A percentile compares a stretch with the other conserved stretches of the same genome.
Evolutionary conservation across 2,888 invertebrate genomes (phyloP).

Genomic region (Pyrgus malvae): DNA sequence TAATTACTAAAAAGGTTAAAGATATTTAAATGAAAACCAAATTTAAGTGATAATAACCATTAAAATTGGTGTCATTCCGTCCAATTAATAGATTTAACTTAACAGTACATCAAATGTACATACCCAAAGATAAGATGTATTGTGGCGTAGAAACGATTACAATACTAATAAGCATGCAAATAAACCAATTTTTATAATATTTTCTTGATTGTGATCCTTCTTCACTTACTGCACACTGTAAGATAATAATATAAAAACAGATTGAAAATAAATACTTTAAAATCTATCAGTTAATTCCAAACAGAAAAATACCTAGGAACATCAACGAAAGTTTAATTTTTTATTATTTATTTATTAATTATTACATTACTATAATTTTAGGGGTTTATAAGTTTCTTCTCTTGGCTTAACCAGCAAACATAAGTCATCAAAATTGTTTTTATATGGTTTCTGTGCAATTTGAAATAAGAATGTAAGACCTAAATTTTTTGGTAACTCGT

Average conservation of each 20-base stretch:
- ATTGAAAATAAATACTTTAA: neutral
- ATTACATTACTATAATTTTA: slow-evolving; percentile 8
- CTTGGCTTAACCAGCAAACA: neutral
- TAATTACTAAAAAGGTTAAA: too few relatives aligned
- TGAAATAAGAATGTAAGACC: slow-evolving; percentile 45
- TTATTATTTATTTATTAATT: too few relatives aligned
- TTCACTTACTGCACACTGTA: slow-evolving; percentile 5
- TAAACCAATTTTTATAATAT: neutral
- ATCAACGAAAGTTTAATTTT: neutral
- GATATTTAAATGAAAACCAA: neutral
- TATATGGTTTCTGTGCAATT: slow-evolving; percentile 50
- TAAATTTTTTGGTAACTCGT: slow-evolving; percentile 58
- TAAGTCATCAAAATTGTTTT: slow-evolving; percentile 1
- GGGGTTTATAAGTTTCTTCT: slow-evolving; percentile 14
- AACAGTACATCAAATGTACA: slow-evolving; percentile 8
- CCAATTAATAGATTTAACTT: neutral
- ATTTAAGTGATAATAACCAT: neutral
- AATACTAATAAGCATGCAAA: neutral
- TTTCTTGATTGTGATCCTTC: neutral
- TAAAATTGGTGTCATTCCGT: neutral
- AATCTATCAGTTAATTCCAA: neutral
- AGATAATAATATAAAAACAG: neutral
- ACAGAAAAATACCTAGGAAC: slow-evolving; percentile 6
- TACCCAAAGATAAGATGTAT: slow-evolving; percentile 7
- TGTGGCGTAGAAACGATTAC: neutral